These are phyloP conservation scores for Tipula helvola DNA, from an alignment of 2,888 invertebrate species.

Conservation along the genomic window DNA sequence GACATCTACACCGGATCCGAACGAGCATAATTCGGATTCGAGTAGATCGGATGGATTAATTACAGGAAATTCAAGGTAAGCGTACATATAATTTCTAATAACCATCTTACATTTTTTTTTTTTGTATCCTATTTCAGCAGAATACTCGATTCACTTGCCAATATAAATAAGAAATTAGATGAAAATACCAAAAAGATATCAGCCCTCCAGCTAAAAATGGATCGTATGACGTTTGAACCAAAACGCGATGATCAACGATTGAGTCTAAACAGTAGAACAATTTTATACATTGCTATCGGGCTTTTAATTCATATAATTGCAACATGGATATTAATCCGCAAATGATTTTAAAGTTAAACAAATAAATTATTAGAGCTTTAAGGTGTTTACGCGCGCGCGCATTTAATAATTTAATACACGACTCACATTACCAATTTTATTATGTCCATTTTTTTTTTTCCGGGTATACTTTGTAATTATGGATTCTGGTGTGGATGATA, in stretches of 20 bases:
- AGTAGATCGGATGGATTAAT: conserved; percentile 34
- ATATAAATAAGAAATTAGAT: conserved; percentile 39
- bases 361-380: not conserved
- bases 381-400: not conserved
- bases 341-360: not conserved
- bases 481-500: not conserved
- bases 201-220: conserved; percentile 26
- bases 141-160: conserved; percentile 37
- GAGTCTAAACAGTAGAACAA: conserved; percentile 9
- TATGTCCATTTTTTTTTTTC: not conserved
- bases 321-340: conserved; percentile 13
- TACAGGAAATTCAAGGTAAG: conserved; percentile 15
- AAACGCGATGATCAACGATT: not conserved
- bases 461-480: not conserved
- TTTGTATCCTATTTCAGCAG: conserved; percentile 24
- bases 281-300: conserved; percentile 13
- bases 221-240: conserved; percentile 29
- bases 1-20: conserved; percentile 37
- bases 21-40: conserved; percentile 40
- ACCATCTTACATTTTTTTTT: not conserved
- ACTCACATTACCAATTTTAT: not conserved
- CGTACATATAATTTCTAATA: not conserved
- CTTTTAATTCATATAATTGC: conserved; percentile 14
- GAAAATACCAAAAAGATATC: conserved; percentile 40
- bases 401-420: not conserved